Conservation (phyloP, 2,888 invertebrate species). For the Euclidia mi region DNA sequence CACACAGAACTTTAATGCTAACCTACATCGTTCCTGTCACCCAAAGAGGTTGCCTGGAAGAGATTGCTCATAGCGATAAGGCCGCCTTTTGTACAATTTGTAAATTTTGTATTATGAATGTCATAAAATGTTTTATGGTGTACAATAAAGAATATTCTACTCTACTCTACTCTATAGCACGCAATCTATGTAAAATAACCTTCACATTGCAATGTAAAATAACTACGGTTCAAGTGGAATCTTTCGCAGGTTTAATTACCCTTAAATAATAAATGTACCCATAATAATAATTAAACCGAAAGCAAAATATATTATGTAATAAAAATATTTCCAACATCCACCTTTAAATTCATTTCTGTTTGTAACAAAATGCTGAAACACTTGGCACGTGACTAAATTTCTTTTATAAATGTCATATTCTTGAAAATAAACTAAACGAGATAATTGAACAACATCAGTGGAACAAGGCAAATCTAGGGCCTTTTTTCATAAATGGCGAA, state of each 20-base stretch:
- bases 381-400: conserved; percentile 28
- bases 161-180: too few relatives aligned
- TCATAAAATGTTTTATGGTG: too few relatives aligned
- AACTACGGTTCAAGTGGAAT: conserved; percentile 50
- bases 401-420: conserved; percentile 15
- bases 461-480: conserved; percentile 62
- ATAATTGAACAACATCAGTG: conserved; percentile 46
- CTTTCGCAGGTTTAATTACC: conserved; percentile 58
- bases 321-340: conserved; percentile 18
- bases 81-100: too few relatives aligned
- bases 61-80: too few relatives aligned
- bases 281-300: conserved; percentile 10
- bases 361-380: conserved; percentile 21
- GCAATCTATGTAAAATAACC: conserved; percentile 65
- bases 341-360: conserved; percentile 12
- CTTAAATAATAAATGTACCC: conserved; percentile 20
- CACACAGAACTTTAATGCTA: too few relatives aligned
- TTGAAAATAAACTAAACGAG: conserved; percentile 31
- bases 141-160: too few relatives aligned
- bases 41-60: too few relatives aligned
- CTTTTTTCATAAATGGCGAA: conserved; percentile 85
- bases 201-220: conserved; percentile 54
- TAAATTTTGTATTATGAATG: too few relatives aligned
- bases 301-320: conserved; percentile 17
- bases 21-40: too few relatives aligned